Conservation (phyloP, 1,140 invertebrate genomes). For the Zaprionus inermis region DNA sequence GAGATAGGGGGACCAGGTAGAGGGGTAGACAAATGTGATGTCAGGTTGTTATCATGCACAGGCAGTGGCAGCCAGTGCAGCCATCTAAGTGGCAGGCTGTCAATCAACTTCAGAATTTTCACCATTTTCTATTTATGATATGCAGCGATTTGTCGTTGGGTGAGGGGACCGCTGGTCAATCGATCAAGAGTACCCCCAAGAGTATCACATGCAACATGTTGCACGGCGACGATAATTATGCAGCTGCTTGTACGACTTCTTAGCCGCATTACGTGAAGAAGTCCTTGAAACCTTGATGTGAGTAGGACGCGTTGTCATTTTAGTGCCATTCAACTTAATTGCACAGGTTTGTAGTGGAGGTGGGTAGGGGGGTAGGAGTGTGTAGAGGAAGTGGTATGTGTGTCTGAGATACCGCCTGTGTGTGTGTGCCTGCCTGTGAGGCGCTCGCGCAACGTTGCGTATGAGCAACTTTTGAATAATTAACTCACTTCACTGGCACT, state of each 20-base stretch:
- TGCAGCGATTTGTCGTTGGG: not conserved
- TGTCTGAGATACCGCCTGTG: not conserved
- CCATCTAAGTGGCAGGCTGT: conserved; percentile 32
- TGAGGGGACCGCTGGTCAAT: not conserved
- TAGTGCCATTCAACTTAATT: conserved; percentile 35
- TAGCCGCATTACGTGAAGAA: conserved; percentile 1
- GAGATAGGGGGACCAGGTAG: not conserved
- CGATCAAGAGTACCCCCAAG: too few relatives aligned
- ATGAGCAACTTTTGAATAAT: conserved; percentile 62
- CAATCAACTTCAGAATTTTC: conserved; percentile 26
- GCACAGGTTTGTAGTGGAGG: conserved; percentile 15
- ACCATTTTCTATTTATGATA: conserved; percentile 22
- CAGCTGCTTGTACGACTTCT: conserved; percentile 25
- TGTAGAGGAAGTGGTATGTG: not conserved
- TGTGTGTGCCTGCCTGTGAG: not conserved
- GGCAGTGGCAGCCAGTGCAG: not conserved
- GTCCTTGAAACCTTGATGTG: conserved; percentile 13
- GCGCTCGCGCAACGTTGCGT: conserved; percentile 38
- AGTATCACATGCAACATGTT: conserved; percentile 37
- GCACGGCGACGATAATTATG: conserved; percentile 29
- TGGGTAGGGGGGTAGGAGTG: not conserved
- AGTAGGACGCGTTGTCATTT: conserved; percentile 26
- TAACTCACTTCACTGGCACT: conserved; percentile 53
- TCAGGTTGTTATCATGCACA: too few relatives aligned
- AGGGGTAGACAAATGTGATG: conserved; percentile 15